These are phyloP conservation scores for Euplexia lucipara DNA, from an alignment of 2,888 invertebrate genomes.

Conservation along the genomic window DNA sequence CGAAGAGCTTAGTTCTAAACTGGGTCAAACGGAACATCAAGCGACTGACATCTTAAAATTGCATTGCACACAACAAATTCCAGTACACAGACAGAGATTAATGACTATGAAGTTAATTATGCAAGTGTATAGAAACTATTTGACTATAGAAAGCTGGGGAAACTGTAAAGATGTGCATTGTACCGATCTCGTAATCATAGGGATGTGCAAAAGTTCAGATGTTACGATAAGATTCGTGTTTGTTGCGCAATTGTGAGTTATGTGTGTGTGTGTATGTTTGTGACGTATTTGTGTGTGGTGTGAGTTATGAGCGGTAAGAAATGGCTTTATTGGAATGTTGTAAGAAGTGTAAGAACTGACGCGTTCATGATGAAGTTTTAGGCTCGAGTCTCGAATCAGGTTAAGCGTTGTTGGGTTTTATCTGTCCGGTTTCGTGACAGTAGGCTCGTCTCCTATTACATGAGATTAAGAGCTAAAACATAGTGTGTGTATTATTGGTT, in stretches of 20 bases:
- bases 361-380: too few species aligned
- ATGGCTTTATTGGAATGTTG: not conserved
- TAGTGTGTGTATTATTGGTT: too few species aligned
- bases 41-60: constrained; percentile 59
- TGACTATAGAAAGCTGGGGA: constrained; percentile 45
- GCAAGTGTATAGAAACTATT: constrained; percentile 56
- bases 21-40: constrained; percentile 52
- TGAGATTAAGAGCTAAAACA: too few species aligned
- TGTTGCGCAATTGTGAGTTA: constrained; percentile 72
- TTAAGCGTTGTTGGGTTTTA: too few species aligned
- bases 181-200: constrained; percentile 61
- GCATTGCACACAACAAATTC: constrained; percentile 64
- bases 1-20: constrained; percentile 50
- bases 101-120: constrained; percentile 64
- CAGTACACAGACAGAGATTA: constrained; percentile 60
- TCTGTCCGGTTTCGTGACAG: too few species aligned
- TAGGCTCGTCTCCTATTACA: too few species aligned
- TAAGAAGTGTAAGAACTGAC: not conserved
- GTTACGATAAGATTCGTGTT: constrained; percentile 77
- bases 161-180: constrained; percentile 52
- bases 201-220: constrained; percentile 81
- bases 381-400: too few species aligned
- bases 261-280: constrained; percentile 51
- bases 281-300: constrained; percentile 34
- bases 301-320: constrained; percentile 34